Evolutionary conservation across 2,888 invertebrate genomes (phyloP).

Genomic region (Lepidonotus clava): DNA sequence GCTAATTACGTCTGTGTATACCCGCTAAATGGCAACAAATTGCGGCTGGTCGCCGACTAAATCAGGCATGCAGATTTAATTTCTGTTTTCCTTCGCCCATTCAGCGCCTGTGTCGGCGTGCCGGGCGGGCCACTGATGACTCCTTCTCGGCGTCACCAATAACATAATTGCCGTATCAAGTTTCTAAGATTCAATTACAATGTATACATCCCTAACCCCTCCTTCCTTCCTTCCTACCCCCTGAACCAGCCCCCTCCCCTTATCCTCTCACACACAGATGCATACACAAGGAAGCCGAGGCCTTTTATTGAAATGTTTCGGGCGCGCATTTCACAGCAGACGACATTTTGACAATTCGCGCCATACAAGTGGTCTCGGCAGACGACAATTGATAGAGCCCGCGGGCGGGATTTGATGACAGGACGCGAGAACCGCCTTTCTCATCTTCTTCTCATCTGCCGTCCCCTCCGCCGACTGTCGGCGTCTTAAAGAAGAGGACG

Average conservation of each 20-base stretch:
- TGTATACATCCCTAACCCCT: neutral
- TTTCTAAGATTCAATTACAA: constrained; percentile 32
- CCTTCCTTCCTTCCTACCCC: too few relatives aligned
- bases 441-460: neutral
- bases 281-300: too few relatives aligned
- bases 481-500: neutral
- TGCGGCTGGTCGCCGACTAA: constrained; percentile 1
- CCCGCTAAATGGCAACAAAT: constrained; percentile 45
- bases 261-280: too few relatives aligned
- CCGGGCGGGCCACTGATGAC: constrained; percentile 24
- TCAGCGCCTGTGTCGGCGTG: constrained; percentile 18
- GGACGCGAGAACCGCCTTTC: neutral
- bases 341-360: neutral
- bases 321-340: neutral
- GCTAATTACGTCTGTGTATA: constrained; percentile 32
- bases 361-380: neutral
- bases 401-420: neutral
- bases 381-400: neutral
- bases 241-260: too few relatives aligned
- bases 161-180: constrained; percentile 39
- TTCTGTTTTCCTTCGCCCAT: constrained; percentile 23
- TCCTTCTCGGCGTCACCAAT: constrained; percentile 29
- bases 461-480: neutral
- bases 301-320: constrained; percentile 27
- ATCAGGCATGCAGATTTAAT: constrained; percentile 50